Evolutionary conservation across 2,888 invertebrate species (phyloP).

Genomic region (Odiellus spinosus): DNA sequence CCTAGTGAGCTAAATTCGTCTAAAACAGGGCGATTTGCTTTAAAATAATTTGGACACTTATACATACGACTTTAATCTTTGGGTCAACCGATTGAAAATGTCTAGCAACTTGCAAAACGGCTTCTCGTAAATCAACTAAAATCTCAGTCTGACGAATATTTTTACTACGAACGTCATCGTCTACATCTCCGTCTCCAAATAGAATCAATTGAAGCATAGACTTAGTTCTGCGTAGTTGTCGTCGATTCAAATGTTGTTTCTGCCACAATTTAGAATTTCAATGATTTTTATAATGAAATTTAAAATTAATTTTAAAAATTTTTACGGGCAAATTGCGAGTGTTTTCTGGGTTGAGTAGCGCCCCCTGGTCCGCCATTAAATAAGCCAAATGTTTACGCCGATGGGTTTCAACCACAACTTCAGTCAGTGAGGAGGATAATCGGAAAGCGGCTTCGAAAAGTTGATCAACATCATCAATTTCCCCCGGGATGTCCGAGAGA

Average conservation of each 20-base stretch:
- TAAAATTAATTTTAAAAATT: conserved; percentile 12
- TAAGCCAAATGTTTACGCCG: conserved; percentile 82
- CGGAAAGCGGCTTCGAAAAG: conserved; percentile 60
- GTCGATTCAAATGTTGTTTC: conserved; percentile 39
- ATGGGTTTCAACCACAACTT: conserved; percentile 72
- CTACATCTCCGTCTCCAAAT: conserved; percentile 41
- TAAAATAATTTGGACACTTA: background rate
- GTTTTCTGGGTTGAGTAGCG: conserved; percentile 75
- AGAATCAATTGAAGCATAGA: conserved; percentile 74
- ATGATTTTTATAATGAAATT: background rate
- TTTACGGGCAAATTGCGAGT: conserved; percentile 85
- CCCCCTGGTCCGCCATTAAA: conserved; percentile 91
- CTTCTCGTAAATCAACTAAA: conserved; percentile 89
- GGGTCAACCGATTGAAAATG: conserved; percentile 91
- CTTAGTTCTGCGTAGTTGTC: conserved; percentile 78
- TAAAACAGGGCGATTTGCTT: background rate
- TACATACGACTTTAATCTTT: conserved; percentile 44
- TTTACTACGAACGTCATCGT: conserved; percentile 62
- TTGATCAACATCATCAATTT: conserved; percentile 76
- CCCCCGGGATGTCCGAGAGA: conserved; percentile 85
- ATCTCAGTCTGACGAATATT: conserved; percentile 97
- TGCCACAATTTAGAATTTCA: background rate
- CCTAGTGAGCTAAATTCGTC: too few relatives aligned
- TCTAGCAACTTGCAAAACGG: conserved; percentile 78
- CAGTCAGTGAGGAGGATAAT: conserved; percentile 64